Evolutionary conservation across 2,797 vertebrate species (phyloP), one percentile per base, ranked within the genome.

Genomic region (Acipenser oxyrinchus): DNA sequence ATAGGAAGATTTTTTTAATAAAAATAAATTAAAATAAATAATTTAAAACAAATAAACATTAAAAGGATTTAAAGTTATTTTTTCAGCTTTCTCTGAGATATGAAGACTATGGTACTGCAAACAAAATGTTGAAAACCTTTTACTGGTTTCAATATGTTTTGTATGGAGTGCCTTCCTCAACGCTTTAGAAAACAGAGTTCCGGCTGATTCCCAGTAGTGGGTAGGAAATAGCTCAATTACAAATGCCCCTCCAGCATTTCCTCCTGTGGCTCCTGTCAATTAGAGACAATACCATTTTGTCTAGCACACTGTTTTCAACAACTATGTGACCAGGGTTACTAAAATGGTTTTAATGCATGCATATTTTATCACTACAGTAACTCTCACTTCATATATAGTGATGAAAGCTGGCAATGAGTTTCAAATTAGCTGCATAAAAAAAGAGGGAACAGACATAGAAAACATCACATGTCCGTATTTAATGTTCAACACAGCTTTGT

Each of bases 161-260:
- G 49, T 68, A 55, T 55, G 13, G 37, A 12, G 51, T 48, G 60
- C 37, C 50, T 63, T 59, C 53, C 58, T 63, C 50, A 49, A 58
- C 55, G 53, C 58, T 57, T 51, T 13, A 55, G 10, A 55, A 55
- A 55, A n/a, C 4, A n/a, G 9, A 55, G 53, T 55, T 10, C 53
- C n/a, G 15, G 7, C 55, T 18, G 55, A 10, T 18, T 71, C 70
- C 62, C 58, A 64, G 66, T 51, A 50, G 66, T 64, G n/a, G 57
- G 62, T 65, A 64, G 63, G 63, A 50, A 63, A 68, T 49, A 50
- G 62, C 62, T 68, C 70, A 61, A 68, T 67, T 60, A 49, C 66
- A 66, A 60, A 67, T 63, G 23, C 61, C 18, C 55, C 70, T 15
- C 55, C 53, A 58, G 53, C 18, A 50, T 69, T 62, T 49, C 10